A percentile compares a stretch with the other conserved stretches of the same genome.
These are phyloP conservation scores for Phyllostomus hastatus DNA, from an alignment of 2,113 vertebrate species.

Conservation along the genomic window DNA sequence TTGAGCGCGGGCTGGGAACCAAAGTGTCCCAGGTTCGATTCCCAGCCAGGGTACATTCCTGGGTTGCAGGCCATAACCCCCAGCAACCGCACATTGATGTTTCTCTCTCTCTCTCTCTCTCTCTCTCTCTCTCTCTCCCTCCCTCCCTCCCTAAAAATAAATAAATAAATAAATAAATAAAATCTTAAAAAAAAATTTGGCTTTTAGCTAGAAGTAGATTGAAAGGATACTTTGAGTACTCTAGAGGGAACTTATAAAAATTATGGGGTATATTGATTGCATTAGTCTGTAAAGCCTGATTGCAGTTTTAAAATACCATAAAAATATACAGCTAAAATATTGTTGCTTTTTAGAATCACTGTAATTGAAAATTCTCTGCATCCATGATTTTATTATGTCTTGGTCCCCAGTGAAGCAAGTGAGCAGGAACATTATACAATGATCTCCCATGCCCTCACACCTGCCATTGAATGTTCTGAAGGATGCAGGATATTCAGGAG, in stretches of 20 bases:
- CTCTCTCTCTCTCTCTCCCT: too few relatives aligned
- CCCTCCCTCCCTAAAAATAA: too few relatives aligned
- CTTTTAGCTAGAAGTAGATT: not conserved
- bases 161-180: too few relatives aligned
- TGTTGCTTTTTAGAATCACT: not conserved
- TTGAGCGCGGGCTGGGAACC: too few relatives aligned
- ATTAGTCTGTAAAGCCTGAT: conserved; percentile 1
- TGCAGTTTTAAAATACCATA: not conserved
- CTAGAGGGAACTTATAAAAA: not conserved
- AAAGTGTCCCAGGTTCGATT: too few relatives aligned
- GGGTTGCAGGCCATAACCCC: too few relatives aligned
- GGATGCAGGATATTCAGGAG: not conserved
- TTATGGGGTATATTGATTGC: not conserved
- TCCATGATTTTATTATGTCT: not conserved
- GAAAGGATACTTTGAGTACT: not conserved
- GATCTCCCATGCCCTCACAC: not conserved
- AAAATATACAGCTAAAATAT: not conserved
- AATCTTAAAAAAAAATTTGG: too few relatives aligned
- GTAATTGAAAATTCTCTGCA: not conserved
- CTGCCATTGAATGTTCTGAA: not conserved
- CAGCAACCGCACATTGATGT: too few relatives aligned
- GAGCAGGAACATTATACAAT: not conserved
- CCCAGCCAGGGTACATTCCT: too few relatives aligned
- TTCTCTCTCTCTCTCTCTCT: too few relatives aligned
- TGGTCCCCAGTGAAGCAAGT: not conserved